Evolutionary conservation across 2,888 invertebrate species (phyloP), one percentile per base, ranked within the genome.

Genomic region (Deilephila porcellus): DNA sequence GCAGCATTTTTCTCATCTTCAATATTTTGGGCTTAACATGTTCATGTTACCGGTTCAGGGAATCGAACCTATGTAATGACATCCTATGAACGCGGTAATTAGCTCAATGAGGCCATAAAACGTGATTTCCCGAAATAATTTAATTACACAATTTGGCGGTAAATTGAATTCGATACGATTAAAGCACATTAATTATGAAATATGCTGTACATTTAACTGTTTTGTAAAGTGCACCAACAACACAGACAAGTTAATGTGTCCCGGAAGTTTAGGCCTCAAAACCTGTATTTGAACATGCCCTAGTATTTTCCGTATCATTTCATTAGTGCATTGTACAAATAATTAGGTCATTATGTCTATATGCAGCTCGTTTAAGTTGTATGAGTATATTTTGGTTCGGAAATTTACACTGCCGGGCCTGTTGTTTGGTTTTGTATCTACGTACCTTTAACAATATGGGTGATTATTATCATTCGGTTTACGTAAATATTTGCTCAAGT

Each of bases 191-290:
- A 56, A 56, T 17, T 6, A 56, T 56, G 56, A n/a, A 56, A 64
- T 20, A 14, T 29, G 20, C 17, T 67, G 37, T 52, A 25, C 52
- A 52, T 25, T 67, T 25, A 5, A 52, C 17, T 52, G 20, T 20
- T 52, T 45, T 52, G 67, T 29, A 52, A 67, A 67, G 4, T 45
- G 25, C 14, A 25, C 45, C 4, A 20, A 67, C 64, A 14, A 17
- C 5, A 25, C 45, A 17, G 4, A 25, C 45, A 37, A 32, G 32
- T 32, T 20, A 45, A 25, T 25, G 64, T 67, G 25, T 67, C 52
- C 67, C 25, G 67, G 67, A 67, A 67, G 20, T 52, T 25, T 52
- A 52, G 52, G 17, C 67, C 67, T 67, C 52, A 67, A 67, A 67
- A 67, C 67, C 52, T 67, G 67, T 45, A 52, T 67, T 29, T 67